Percentiles rank a stretch among this genome's conserved stretches.
Conservation (phyloP, 2,797 vertebrate genomes). For the Liasis olivaceus region DNA sequence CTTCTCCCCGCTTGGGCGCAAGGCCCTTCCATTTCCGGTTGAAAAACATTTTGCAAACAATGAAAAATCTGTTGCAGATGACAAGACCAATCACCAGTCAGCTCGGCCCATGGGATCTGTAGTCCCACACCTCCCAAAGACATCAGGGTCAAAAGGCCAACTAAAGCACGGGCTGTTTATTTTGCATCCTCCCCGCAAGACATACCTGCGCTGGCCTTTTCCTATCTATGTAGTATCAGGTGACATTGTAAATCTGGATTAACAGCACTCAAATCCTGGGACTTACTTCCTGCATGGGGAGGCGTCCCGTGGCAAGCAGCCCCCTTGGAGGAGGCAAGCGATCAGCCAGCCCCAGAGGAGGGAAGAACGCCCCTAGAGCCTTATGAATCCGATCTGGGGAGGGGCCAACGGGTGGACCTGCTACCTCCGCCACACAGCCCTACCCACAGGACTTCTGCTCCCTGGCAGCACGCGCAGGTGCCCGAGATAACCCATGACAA, state of each 20-base stretch:
- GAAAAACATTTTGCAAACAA: not conserved
- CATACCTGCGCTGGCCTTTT: not conserved
- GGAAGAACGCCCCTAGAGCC: too few relatives aligned
- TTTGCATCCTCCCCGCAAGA: not conserved
- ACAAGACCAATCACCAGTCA: not conserved
- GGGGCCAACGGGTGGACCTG: too few relatives aligned
- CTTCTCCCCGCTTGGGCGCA: not conserved
- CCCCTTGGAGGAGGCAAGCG: too few relatives aligned
- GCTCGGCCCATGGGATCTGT: not conserved
- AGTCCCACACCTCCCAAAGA: not conserved
- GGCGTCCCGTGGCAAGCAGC: not conserved
- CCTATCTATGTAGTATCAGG: not conserved
- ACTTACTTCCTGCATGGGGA: not conserved
- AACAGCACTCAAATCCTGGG: not conserved
- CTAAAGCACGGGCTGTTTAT: not conserved
- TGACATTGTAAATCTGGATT: not conserved
- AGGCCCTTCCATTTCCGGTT: not conserved
- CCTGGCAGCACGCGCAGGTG: fast-evolving
- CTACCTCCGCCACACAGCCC: too few relatives aligned
- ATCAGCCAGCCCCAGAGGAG: not conserved
- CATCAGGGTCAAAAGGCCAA: too few relatives aligned
- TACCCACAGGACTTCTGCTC: not conserved
- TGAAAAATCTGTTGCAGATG: not conserved
- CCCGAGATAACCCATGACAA: not conserved
- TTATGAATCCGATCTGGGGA: not conserved